Evolutionary conservation across 1,140 invertebrate species (phyloP).

Genomic region (Drosophila funebris): DNA sequence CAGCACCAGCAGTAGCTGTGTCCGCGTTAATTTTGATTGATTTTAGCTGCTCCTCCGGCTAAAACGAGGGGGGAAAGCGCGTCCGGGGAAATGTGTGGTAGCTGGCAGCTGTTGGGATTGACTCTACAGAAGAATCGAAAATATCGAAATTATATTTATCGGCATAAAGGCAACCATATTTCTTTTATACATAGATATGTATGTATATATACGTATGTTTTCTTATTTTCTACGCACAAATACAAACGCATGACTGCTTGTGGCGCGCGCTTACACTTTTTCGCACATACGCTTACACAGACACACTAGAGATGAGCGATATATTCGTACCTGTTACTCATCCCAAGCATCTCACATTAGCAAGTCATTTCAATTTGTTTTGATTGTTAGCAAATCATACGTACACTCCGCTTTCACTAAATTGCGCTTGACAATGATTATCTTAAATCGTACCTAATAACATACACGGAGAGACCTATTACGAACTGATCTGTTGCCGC

Average conservation of each 20-base stretch:
- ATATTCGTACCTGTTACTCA: conserved; percentile 43
- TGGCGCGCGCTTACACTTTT: conserved; percentile 77
- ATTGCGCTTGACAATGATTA: neutral
- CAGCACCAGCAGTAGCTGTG: conserved; percentile 58
- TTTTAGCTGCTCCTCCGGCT: conserved; percentile 65
- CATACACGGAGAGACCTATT: neutral
- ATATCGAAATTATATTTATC: conserved; percentile 44
- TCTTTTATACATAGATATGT: conserved; percentile 46
- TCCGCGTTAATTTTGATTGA: conserved; percentile 82
- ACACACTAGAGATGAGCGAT: conserved; percentile 38
- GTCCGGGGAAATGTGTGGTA: conserved; percentile 7
- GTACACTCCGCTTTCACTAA: neutral
- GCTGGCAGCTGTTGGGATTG: conserved; percentile 15
- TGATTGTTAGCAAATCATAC: neutral
- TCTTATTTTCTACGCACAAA: conserved; percentile 76
- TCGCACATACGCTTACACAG: conserved; percentile 57
- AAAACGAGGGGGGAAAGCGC: conserved; percentile 27
- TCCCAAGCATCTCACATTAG: conserved; percentile 8
- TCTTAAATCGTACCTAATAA: neutral
- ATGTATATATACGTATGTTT: conserved; percentile 64
- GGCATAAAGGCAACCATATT: conserved; percentile 72
- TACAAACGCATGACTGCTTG: conserved; percentile 64
- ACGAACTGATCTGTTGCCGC: neutral
- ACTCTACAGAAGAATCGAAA: conserved; percentile 31
- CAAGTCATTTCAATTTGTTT: neutral